A percentile compares a stretch with the other conserved stretches of the same genome.
phyloP scores from a whole-genome alignment of 1,140 invertebrate species.

The Zeugodacus cucurbitae region DNA sequence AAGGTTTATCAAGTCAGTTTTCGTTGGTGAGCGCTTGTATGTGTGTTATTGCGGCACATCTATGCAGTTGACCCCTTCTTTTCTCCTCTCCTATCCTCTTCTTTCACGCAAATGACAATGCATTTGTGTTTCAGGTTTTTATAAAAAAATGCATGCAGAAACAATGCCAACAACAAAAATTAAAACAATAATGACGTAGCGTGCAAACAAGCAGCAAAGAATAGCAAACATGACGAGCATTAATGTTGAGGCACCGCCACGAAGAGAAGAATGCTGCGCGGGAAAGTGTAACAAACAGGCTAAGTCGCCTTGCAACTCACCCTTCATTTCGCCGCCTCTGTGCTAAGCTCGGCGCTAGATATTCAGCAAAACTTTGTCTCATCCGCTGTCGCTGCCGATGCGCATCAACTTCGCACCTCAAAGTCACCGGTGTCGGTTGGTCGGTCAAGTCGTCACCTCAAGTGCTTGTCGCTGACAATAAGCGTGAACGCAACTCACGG shows the following conservation, averaged over 20 bases:
- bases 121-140: not conserved
- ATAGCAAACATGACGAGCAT: conserved; percentile 5
- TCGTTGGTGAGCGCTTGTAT: not conserved
- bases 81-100: not conserved
- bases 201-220: not conserved
- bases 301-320: not conserved
- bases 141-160: not conserved
- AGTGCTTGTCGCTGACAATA: not conserved
- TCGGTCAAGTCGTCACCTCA: conserved; percentile 24
- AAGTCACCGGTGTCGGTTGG: not conserved
- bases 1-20: not conserved
- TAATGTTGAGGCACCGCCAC: not conserved
- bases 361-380: not conserved
- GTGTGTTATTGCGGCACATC: not conserved
- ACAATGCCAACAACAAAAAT: not conserved
- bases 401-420: conserved; percentile 29
- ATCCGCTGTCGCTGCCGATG: not conserved
- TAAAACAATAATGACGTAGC: not conserved
- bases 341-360: not conserved
- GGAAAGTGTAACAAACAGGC: not conserved
- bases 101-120: not conserved
- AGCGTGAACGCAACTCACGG: not conserved
- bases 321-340: not conserved
- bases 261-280: not conserved
- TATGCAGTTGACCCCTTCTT: not conserved